phyloP scores from a whole-genome alignment of 2,888 invertebrate species.

The Eucera pruinosa region DNA sequence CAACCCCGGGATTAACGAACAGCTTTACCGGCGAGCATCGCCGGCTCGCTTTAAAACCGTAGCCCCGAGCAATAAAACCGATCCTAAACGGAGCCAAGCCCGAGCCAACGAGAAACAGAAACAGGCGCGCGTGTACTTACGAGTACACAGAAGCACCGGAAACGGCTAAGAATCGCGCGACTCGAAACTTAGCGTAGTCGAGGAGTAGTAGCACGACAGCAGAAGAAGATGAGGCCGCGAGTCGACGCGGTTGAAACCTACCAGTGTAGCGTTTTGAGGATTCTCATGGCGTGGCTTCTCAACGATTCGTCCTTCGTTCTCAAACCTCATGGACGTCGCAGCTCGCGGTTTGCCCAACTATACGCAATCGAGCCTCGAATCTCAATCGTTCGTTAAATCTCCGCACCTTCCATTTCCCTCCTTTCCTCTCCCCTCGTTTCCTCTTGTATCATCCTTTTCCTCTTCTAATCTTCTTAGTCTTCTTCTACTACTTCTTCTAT shows the following conservation, averaged over 20 bases:
- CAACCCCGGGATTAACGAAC: conserved; percentile 29
- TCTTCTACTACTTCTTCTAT: not conserved
- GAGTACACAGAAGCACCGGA: not conserved
- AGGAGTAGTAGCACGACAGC: too few relatives aligned
- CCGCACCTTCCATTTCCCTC: conserved; percentile 56
- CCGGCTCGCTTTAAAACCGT: not conserved
- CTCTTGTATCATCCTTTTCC: conserved; percentile 9
- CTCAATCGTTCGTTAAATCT: conserved; percentile 62
- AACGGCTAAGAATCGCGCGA: not conserved
- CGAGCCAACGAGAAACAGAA: too few relatives aligned
- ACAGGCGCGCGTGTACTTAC: too few relatives aligned
- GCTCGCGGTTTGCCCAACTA: conserved; percentile 56
- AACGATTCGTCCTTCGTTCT: conserved; percentile 70
- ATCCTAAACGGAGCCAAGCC: too few relatives aligned
- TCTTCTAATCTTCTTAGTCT: not conserved
- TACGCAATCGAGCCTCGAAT: conserved; percentile 65
- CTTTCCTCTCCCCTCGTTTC: conserved; percentile 40
- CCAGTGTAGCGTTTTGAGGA: conserved; percentile 83
- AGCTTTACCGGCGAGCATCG: not conserved
- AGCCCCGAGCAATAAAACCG: not conserved
- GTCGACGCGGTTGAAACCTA: conserved; percentile 71
- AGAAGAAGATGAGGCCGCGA: too few relatives aligned
- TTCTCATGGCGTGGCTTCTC: conserved; percentile 83
- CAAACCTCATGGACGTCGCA: conserved; percentile 70
- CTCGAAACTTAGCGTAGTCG: too few relatives aligned